Evolutionary conservation across 1,140 invertebrate species (phyloP).

Genomic region (Drosophila nasuta): DNA sequence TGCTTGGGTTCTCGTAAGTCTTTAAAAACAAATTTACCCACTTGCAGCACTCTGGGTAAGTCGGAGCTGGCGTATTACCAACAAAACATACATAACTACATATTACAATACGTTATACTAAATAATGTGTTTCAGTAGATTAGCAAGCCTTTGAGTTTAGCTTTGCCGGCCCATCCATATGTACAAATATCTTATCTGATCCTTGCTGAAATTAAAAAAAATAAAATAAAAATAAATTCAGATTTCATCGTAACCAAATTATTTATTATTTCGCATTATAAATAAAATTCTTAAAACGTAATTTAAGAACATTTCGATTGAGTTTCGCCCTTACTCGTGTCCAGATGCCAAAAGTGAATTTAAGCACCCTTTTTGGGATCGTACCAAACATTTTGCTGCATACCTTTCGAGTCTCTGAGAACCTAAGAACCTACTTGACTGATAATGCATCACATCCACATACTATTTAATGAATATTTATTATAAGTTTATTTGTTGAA

Average conservation of each 20-base stretch:
- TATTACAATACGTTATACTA: conserved; percentile 57
- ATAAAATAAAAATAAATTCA: background rate
- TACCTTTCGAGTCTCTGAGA: conserved; percentile 5
- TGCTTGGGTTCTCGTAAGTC: conserved; percentile 57
- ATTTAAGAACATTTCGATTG: background rate
- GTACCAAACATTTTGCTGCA: conserved; percentile 11
- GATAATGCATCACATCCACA: conserved; percentile 27
- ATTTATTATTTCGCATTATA: background rate
- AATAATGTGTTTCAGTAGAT: conserved; percentile 73
- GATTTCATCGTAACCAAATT: background rate
- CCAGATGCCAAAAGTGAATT: background rate
- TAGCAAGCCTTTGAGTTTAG: conserved; percentile 77
- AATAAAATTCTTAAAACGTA: background rate
- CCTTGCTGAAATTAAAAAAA: conserved; percentile 3
- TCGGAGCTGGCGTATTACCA: conserved; percentile 65
- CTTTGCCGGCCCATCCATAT: conserved; percentile 61
- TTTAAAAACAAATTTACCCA: conserved; percentile 42
- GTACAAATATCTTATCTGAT: conserved; percentile 46
- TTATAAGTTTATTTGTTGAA: conserved; percentile 20
- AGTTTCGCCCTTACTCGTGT: background rate
- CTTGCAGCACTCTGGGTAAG: conserved; percentile 76
- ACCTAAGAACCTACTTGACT: conserved; percentile 28
- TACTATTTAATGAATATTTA: conserved; percentile 14
- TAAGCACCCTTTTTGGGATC: conserved; percentile 22
- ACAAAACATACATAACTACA: conserved; percentile 44